Percentiles rank a stretch among this genome's conserved stretches.
Conservation (phyloP, 2,113 vertebrate genomes). For the Motacilla tschutschensis region DNA sequence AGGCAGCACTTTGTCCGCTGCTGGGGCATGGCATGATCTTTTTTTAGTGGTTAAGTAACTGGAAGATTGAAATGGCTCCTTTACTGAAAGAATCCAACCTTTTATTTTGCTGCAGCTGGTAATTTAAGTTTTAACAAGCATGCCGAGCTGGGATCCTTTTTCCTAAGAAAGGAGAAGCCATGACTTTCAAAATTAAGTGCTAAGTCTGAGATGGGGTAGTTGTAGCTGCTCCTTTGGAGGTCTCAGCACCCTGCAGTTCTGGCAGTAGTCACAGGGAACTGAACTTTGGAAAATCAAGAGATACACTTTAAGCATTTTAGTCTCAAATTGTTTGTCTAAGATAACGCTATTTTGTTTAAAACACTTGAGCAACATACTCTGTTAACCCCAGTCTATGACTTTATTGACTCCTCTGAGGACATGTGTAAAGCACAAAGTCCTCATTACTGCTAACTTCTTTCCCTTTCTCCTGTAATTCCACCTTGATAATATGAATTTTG, state of each 20-base stretch:
- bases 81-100: constrained; percentile 7
- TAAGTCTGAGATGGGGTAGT: background rate
- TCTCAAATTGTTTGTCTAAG: constrained; percentile 25
- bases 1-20: constrained; percentile 55
- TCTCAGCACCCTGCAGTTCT: background rate
- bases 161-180: constrained; percentile 5
- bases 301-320: background rate
- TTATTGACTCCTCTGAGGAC: background rate
- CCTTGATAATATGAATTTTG: background rate
- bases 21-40: constrained; percentile 41
- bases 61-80: constrained; percentile 47
- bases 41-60: constrained; percentile 61
- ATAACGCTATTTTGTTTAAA: constrained; percentile 25
- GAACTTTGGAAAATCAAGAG: background rate
- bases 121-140: constrained; percentile 56
- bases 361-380: background rate
- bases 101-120: constrained; percentile 48
- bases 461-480: background rate
- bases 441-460: background rate
- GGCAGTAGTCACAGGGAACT: background rate
- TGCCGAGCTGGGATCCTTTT: constrained; percentile 4
- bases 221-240: background rate
- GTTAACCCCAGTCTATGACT: background rate
- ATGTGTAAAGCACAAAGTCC: background rate
- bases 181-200: constrained; percentile 8